phyloP scores from a whole-genome alignment of 2,113 vertebrate species.

The Hippocampus barbouri region DNA sequence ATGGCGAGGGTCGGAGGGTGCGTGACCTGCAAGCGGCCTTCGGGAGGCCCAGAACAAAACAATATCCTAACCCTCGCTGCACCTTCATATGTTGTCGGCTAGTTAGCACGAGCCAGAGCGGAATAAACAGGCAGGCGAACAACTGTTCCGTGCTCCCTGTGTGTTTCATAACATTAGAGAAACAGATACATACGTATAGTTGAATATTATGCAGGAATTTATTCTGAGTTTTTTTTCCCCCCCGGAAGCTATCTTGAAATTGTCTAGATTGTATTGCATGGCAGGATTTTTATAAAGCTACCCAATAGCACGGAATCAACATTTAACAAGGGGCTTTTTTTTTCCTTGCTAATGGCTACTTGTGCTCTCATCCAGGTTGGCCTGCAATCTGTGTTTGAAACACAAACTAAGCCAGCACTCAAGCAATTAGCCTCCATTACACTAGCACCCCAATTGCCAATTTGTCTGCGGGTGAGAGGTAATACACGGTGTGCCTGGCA shows the following conservation, averaged over 20 bases:
- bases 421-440: conserved; percentile 75
- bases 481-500: conserved; percentile 68
- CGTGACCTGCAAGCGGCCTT: conserved; percentile 45
- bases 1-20: conserved; percentile 56
- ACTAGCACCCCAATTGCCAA: conserved; percentile 67
- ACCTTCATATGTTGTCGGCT: conserved; percentile 14
- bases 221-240: too few species aligned
- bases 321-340: not conserved
- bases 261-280: not conserved
- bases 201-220: not conserved
- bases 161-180: not conserved
- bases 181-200: not conserved
- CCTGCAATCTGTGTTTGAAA: conserved; percentile 62
- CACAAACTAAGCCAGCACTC: conserved; percentile 71
- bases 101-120: not conserved
- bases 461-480: conserved; percentile 71
- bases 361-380: conserved; percentile 33
- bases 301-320: not conserved
- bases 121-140: conserved; percentile 8
- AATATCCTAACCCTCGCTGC: conserved; percentile 10
- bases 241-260: not conserved
- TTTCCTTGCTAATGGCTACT: not conserved
- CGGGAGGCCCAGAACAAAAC: conserved; percentile 29
- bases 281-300: not conserved
- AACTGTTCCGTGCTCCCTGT: not conserved